These are phyloP conservation scores for Takifugu bimaculatus DNA, from an alignment of 2,113 vertebrate genomes.

Conservation along the genomic window DNA sequence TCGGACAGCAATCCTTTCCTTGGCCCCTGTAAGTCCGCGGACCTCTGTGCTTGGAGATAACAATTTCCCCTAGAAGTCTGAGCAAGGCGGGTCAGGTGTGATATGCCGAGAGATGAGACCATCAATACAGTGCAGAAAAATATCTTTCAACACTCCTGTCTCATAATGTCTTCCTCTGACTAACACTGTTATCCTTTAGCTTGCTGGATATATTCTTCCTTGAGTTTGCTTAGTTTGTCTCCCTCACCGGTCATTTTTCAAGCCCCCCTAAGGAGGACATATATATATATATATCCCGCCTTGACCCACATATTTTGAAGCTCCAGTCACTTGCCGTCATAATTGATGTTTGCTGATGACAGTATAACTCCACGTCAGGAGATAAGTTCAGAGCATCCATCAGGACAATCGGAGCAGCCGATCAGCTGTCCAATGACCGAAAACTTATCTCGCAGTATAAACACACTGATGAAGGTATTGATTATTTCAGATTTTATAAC, in stretches of 20 bases:
- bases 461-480: neutral
- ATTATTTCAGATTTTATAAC: neutral
- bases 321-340: neutral
- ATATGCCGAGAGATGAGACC: slow-evolving; percentile 53
- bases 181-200: slow-evolving; percentile 65
- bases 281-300: neutral
- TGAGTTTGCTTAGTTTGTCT: slow-evolving; percentile 19
- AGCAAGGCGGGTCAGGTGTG: slow-evolving; percentile 27
- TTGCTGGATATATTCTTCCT: slow-evolving; percentile 36
- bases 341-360: slow-evolving; percentile 1
- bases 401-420: neutral
- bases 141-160: slow-evolving; percentile 43
- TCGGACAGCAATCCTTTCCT: slow-evolving; percentile 48
- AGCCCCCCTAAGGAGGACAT: neutral
- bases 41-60: slow-evolving; percentile 46
- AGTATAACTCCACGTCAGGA: neutral
- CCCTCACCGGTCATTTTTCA: neutral
- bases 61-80: slow-evolving; percentile 36
- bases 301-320: neutral
- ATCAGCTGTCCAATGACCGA: slow-evolving; percentile 1
- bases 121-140: slow-evolving; percentile 44
- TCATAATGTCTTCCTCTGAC: slow-evolving; percentile 44
- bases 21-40: slow-evolving; percentile 42
- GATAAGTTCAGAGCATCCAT: neutral
- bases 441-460: neutral